Evolutionary conservation across 2,113 vertebrate species (phyloP), one percentile per base, ranked within the genome.

Genomic region (Speoplatyrhinus poulsoni): DNA sequence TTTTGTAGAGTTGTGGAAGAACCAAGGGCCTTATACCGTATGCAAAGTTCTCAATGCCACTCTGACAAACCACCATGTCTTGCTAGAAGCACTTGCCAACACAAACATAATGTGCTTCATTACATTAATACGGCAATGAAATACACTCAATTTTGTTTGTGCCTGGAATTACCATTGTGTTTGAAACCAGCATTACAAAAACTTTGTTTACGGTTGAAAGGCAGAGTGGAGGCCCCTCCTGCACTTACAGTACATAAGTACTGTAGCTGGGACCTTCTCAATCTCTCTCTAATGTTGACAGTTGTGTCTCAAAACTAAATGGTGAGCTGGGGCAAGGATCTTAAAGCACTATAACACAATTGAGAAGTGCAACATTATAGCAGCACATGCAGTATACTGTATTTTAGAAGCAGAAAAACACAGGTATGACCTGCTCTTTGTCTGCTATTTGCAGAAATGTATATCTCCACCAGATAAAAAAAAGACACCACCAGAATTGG

Each of bases 141-240:
- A 73, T 77, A 83, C 67, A 56, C 59, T 70, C 73, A 81, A 69
- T 60, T 41, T 50, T 62, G 77, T 66, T 77, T 77, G 8, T 62
- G 41, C 79, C 62, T 6, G 63, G 67, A 74, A n/a, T 32, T 16
- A 41, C 57, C 48, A 46, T 16, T 9, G 62, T 60, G 63, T 70
- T 70, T 58, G 53, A 60, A 46, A 5, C 7, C 36, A 41, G 5
- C 36, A 41, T 41, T 41, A 41, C 7, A 41, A 41, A 41, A 41
- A 7, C 36, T 1, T 41, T 41, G 36, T 41, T 41, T 41, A 41
- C 5, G 36, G 36, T 41, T 41, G 36, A 41, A 41, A 41, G 5
- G 7, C 36, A 41, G 36, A 41, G 7, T 41, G 36, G 5, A 41
- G 36, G 36, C 7, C 36, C 36, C 36, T 41, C 36, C 36, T 41